A percentile compares a stretch with the other conserved stretches of the same genome.
Evolutionary conservation across 2,888 invertebrate genomes (phyloP).

Genomic region (Atethmia centrago): DNA sequence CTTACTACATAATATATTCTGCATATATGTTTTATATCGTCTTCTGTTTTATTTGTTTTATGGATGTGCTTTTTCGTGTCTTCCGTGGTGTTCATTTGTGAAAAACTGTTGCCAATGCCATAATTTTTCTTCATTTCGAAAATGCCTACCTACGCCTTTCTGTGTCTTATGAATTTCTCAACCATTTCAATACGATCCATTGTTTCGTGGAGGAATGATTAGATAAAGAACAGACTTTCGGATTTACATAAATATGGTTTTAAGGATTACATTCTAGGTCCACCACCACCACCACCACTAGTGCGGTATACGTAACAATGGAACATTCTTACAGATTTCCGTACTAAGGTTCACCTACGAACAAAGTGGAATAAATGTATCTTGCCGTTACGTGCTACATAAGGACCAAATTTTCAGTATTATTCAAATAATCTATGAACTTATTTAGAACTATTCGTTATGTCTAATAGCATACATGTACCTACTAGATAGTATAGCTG

Average conservation of each 20-base stretch:
- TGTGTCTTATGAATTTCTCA: neutral
- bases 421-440: neutral
- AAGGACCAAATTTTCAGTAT: neutral
- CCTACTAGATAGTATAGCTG: conserved; percentile 24
- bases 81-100: neutral
- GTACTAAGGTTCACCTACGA: neutral
- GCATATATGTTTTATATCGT: neutral
- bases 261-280: neutral
- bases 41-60: neutral
- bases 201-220: neutral
- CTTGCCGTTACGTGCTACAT: neutral
- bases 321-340: neutral
- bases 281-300: too few species aligned
- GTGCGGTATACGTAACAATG: too few species aligned
- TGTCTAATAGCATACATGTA: conserved; percentile 30
- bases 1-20: neutral
- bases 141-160: too few species aligned
- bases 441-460: conserved; percentile 22
- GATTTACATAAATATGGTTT: neutral
- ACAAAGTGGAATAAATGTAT: neutral
- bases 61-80: neutral
- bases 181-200: conserved; percentile 4
- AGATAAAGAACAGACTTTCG: neutral
- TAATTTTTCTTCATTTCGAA: neutral
- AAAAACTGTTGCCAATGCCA: neutral